These are phyloP conservation scores for Pelecanoides urinatrix DNA, from an alignment of 2,113 vertebrate genomes.

Conservation along the genomic window DNA sequence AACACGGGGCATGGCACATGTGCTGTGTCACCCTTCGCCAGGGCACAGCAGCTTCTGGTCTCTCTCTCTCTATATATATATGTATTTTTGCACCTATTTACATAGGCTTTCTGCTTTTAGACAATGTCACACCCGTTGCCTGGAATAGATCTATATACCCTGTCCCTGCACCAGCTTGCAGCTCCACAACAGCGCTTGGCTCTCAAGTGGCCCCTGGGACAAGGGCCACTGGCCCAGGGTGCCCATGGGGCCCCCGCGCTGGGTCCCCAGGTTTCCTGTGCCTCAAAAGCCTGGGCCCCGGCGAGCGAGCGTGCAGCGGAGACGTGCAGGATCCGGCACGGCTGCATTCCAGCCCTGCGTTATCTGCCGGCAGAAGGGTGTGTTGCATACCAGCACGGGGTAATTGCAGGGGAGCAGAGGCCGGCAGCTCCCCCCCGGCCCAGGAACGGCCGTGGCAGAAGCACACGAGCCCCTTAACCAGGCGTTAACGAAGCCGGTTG, in stretches of 20 bases:
- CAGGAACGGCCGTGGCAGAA: rapidly evolving
- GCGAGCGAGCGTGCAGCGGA: neutral
- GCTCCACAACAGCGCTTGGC: rapidly evolving
- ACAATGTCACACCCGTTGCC: rapidly evolving
- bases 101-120: neutral
- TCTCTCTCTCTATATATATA: too few relatives aligned
- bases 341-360: neutral
- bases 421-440: neutral
- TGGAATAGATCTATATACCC: neutral
- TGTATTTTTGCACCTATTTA: neutral
- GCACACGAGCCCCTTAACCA: neutral
- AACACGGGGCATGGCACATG: rapidly evolving
- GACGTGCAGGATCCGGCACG: neutral
- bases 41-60: neutral
- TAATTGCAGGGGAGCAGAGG: neutral
- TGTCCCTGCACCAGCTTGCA: too few relatives aligned
- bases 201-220: neutral
- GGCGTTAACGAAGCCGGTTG: rapidly evolving
- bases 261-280: neutral
- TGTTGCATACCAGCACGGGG: neutral
- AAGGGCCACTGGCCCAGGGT: neutral
- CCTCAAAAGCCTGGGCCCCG: neutral
- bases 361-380: neutral
- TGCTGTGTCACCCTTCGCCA: rapidly evolving
- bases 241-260: neutral